A percentile compares a stretch with the other conserved stretches of the same genome.
Conservation (phyloP, 1,140 invertebrate genomes). For the Apis florea region DNA sequence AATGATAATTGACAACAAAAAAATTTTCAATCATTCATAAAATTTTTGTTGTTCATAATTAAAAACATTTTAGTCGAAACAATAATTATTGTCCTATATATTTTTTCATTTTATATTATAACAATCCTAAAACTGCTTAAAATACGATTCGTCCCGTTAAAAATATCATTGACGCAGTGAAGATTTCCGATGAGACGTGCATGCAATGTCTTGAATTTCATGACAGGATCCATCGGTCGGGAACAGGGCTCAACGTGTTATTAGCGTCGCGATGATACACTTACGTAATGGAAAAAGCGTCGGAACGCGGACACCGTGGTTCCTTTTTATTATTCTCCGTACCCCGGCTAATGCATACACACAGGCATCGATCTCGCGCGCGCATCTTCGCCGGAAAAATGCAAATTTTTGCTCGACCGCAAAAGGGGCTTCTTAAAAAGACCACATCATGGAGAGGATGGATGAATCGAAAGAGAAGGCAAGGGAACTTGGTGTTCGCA, state of each 20-base stretch:
- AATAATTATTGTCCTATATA: too few species aligned
- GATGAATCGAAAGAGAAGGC: background rate
- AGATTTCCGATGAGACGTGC: background rate
- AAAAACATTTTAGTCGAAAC: too few species aligned
- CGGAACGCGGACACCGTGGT: slow-evolving; percentile 32
- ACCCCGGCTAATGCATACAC: background rate
- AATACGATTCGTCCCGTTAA: background rate
- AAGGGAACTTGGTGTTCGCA: background rate
- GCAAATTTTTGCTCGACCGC: slow-evolving; percentile 2
- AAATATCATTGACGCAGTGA: background rate
- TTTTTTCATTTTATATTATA: too few species aligned
- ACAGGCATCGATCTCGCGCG: slow-evolving; percentile 19
- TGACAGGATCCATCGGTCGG: slow-evolving; percentile 11
- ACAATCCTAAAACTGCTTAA: background rate
- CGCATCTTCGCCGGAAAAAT: slow-evolving; percentile 1
- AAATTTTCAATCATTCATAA: too few species aligned
- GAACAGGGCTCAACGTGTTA: slow-evolving; percentile 1
- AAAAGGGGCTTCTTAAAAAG: background rate
- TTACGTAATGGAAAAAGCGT: slow-evolving; percentile 38
- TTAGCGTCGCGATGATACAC: slow-evolving; percentile 26
- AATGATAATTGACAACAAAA: too few species aligned
- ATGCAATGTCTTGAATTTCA: slow-evolving; percentile 7
- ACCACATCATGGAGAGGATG: background rate
- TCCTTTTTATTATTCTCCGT: slow-evolving; percentile 37
- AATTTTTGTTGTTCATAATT: too few species aligned